A percentile compares a stretch with the other conserved stretches of the same genome.
Evolutionary conservation across 2,797 vertebrate species (phyloP).

Genomic region (Phyllotis vaccarum): DNA sequence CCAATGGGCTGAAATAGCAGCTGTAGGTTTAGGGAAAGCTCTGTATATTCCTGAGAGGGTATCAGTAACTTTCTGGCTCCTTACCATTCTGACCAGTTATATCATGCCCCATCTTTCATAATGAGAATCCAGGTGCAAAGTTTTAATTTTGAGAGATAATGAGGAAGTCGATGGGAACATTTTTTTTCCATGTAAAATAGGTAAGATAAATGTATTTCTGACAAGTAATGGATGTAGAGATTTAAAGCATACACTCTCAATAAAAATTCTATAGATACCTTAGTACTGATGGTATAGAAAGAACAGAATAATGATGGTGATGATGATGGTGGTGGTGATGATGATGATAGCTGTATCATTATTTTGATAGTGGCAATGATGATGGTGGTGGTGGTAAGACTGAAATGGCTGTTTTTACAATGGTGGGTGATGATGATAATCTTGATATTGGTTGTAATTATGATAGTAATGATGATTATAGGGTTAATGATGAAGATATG

Average conservation of each 20-base stretch:
- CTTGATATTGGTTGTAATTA: too few relatives aligned
- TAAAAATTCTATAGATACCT: background rate
- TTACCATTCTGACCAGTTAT: background rate
- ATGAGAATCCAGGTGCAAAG: background rate
- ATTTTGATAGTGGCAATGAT: background rate
- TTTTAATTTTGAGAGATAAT: background rate
- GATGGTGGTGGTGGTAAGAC: background rate
- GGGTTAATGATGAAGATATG: accelerated
- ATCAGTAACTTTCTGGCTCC: background rate
- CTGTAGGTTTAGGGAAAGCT: background rate
- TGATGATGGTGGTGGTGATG: accelerated
- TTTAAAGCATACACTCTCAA: background rate
- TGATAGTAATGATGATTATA: too few relatives aligned
- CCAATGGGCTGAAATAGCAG: background rate
- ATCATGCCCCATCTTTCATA: background rate
- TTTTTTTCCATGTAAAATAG: background rate
- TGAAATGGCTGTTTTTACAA: accelerated
- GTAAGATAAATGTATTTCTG: background rate
- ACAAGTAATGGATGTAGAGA: background rate
- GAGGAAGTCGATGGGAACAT: background rate
- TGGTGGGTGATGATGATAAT: too few relatives aligned
- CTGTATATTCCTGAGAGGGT: background rate
- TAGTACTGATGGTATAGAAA: too few relatives aligned
- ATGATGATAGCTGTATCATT: background rate
- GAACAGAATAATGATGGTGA: background rate